phyloP scores from a whole-genome alignment of 1,140 invertebrate genomes.

The Whitmania pigra region DNA sequence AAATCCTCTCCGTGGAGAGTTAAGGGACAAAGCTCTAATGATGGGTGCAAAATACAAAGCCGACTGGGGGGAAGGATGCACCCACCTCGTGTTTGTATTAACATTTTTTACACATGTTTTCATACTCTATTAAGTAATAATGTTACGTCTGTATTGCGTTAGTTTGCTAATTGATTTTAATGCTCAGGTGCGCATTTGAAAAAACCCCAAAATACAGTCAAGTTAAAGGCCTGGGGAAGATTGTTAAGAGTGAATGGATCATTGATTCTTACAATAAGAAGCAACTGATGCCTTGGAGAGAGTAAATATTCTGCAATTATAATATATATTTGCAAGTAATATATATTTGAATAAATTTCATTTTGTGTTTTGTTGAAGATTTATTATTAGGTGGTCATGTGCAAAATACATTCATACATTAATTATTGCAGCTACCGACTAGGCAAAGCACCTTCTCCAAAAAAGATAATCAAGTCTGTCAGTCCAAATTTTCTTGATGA shows the following conservation, averaged over 20 bases:
- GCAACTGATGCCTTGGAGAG: conserved; percentile 58
- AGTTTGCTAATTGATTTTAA: neutral
- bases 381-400: too few relatives aligned
- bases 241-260: conserved; percentile 65
- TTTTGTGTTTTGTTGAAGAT: too few relatives aligned
- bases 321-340: neutral
- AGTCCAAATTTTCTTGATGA: conserved; percentile 35
- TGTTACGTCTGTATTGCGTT: neutral
- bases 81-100: conserved; percentile 62
- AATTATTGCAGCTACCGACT: conserved; percentile 30
- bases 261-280: conserved; percentile 53
- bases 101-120: neutral
- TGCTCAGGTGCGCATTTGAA: conserved; percentile 65
- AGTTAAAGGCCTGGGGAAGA: conserved; percentile 53
- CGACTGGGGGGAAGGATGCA: conserved; percentile 61
- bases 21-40: conserved; percentile 56
- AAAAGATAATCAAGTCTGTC: conserved; percentile 17
- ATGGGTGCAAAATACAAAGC: conserved; percentile 67
- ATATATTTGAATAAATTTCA: too few relatives aligned
- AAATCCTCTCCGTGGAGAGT: conserved; percentile 59
- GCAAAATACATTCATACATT: neutral
- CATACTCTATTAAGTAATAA: neutral
- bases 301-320: conserved; percentile 30
- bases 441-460: conserved; percentile 33
- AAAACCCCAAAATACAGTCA: conserved; percentile 75